phyloP scores from a whole-genome alignment of 1,140 invertebrate genomes.

The Catajapyx aquilonaris region DNA sequence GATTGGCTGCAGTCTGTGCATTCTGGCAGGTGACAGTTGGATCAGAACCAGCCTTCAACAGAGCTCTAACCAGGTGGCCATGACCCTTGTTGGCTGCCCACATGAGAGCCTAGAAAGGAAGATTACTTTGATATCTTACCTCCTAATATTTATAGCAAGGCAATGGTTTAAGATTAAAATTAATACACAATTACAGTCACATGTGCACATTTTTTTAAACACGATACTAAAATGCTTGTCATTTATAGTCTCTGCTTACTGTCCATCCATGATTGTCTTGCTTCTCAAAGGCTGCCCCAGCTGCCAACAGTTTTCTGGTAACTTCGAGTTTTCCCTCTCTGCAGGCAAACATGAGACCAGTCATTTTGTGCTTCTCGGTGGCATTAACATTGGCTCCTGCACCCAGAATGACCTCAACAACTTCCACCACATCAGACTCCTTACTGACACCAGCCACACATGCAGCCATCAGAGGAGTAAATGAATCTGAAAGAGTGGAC shows the following conservation, averaged over 20 bases:
- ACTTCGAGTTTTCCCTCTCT: slow-evolving; percentile 34
- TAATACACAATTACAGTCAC: too few species aligned
- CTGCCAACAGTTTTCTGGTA: slow-evolving; percentile 28
- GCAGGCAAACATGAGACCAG: slow-evolving; percentile 40
- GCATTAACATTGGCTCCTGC: slow-evolving; percentile 22
- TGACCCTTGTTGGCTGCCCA: background rate
- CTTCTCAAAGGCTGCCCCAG: slow-evolving; percentile 30
- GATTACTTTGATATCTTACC: too few species aligned
- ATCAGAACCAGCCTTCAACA: background rate
- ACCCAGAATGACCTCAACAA: slow-evolving; percentile 22
- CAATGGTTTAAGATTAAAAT: too few species aligned
- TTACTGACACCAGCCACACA: slow-evolving; percentile 19
- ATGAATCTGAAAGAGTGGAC: slow-evolving; percentile 21
- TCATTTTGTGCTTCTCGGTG: slow-evolving; percentile 25
- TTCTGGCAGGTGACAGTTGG: background rate
- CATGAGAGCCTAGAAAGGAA: background rate
- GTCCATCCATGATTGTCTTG: slow-evolving; percentile 21
- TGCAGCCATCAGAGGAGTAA: slow-evolving; percentile 28
- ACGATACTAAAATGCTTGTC: too few species aligned
- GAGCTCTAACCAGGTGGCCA: background rate
- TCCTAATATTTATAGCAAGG: too few species aligned
- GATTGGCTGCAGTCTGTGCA: background rate
- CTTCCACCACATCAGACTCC: slow-evolving; percentile 18
- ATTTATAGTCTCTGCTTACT: too few species aligned
- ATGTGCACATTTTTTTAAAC: too few species aligned